phyloP scores from a whole-genome alignment of 2,888 invertebrate genomes.

The Kuschelorhynchus macadamiae region DNA sequence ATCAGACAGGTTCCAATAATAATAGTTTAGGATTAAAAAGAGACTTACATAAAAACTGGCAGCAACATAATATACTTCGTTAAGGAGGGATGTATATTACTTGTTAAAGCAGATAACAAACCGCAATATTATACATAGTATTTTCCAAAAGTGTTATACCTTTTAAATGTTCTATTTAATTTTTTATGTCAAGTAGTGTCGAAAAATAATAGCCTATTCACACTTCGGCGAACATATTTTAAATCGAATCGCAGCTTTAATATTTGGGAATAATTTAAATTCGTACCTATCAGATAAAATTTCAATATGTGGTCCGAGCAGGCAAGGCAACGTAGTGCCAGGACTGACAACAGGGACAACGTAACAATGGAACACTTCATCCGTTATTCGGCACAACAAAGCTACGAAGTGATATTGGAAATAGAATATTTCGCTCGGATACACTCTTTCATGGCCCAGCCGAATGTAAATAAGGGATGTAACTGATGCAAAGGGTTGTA shows the following conservation, averaged over 20 bases:
- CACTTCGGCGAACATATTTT: slow-evolving; percentile 18
- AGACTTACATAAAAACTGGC: no score
- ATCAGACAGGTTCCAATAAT: no score
- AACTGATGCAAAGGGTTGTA: slow-evolving; percentile 61
- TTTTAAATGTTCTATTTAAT: no score
- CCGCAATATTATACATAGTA: no score
- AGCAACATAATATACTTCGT: no score
- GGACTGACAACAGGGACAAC: slow-evolving; percentile 63
- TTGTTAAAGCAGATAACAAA: no score
- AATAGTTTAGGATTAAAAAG: no score
- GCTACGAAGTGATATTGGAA: slow-evolving; percentile 67
- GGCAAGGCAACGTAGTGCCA: slow-evolving; percentile 55
- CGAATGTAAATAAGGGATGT: slow-evolving; percentile 66
- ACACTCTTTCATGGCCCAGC: slow-evolving; percentile 64
- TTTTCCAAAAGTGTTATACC: no score
- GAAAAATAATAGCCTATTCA: slow-evolving; percentile 15
- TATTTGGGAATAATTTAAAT: slow-evolving; percentile 54
- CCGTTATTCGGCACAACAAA: slow-evolving; percentile 66
- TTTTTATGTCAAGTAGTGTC: no score
- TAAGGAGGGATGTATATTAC: no score
- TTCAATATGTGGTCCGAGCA: slow-evolving; percentile 60
- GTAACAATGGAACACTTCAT: slow-evolving; percentile 65
- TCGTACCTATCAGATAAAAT: slow-evolving; percentile 61
- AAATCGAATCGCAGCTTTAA: slow-evolving; percentile 2
- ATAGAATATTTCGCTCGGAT: slow-evolving; percentile 68